Base-by-base conservation (phyloP, 2,888 invertebrate genomes). In the Eustalomyia histrio region DNA sequence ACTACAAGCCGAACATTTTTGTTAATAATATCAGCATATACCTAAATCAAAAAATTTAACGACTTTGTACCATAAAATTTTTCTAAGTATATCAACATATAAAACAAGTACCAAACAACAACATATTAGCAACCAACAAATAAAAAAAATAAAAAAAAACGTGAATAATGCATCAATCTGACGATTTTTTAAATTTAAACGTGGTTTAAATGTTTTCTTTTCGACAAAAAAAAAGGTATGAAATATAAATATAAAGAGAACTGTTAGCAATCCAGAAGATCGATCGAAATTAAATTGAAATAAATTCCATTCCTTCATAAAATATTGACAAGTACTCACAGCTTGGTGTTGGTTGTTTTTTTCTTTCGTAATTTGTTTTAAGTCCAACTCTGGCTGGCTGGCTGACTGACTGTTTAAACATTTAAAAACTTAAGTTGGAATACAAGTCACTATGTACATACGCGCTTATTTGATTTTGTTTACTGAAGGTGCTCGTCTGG, bases 211-310 rank as follows among this genome's bases (percentile, higher is more conserved):
- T 63, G 18, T 68, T 57, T 47, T 69, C 52, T 65, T 65, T 58
- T 55, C 7, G 43, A 71, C 24, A 47, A 75, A 75, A 80, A 75
- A 57, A 52, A 50, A 50, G 16, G 24, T 55, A 73, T 35, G 60
- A 71, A 61, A 43, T 9, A 18, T 8, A 47, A 18, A 21, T 9
- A 67, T n/a, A 55, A 65, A 57, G 65, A 63, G 52, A 80, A 68
- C 80, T 81, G 78, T 81, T 75, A 74, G 74, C 74, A 76, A 78
- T 50, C 71, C 67, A 79, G 64, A 85, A 87, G 88, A 88, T 88
- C 88, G 88, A 89, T 88, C 88, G 88, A 88, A 84, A 87, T 87
- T 86, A 87, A 88, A 89, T 88, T 88, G 88, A 88, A 88, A 88
- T 87, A 87, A 87, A 83, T 86, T 86, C 84, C 83, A 84, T 85